Base-by-base conservation (phyloP, 2,797 vertebrate genomes). In the Ctenosaura bakeri region DNA sequence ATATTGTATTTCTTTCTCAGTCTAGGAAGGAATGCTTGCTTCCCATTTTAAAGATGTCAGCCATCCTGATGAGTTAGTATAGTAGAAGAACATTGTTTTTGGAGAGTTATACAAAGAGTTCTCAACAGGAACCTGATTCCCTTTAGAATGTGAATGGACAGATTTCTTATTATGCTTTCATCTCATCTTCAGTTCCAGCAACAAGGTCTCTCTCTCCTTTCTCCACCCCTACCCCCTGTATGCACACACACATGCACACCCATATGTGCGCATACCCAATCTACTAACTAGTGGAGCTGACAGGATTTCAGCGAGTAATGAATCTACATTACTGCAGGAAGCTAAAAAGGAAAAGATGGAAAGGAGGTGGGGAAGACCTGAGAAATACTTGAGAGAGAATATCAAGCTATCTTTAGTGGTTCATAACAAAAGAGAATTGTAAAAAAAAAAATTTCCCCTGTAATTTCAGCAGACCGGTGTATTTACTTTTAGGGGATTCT, bases 201-300 rank as follows among this genome's bases (percentile, higher is more conserved):
- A 96, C 96, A 96, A 93, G 95, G 89, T 94, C 93, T 29, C 74
- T 90, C 90, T 93, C 69, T 90, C 84, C 87, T 62, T 22, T 42
- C 89, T 50, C 74, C 42, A 14, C 13, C 13, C 46, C 1, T 78
- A 74, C 26, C 1, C 69, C 46, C 8, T 52, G 52, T 8, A 2
- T 52, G 52, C 52, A 12, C 32, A 18, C 83, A 83, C 84, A 94
- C 8, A 12, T 52, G 52, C 52, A 85, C 24, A 10, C 66, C 12
- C 54, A 10, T 46, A 46, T 4, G 4, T 46, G 42, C 42, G 4
- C 32, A 12, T 81, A 83, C 82, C 94, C 91, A 94, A 96, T 96
- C 94, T 96, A 97, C 97, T 97, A 97, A 95, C 90, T 92, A 88
- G 90, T 85, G 83, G 86, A 90, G 79, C 89, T 96, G 95, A 93